Conservation (phyloP, 1,140 invertebrate species). For the Bombus fervidus region DNA sequence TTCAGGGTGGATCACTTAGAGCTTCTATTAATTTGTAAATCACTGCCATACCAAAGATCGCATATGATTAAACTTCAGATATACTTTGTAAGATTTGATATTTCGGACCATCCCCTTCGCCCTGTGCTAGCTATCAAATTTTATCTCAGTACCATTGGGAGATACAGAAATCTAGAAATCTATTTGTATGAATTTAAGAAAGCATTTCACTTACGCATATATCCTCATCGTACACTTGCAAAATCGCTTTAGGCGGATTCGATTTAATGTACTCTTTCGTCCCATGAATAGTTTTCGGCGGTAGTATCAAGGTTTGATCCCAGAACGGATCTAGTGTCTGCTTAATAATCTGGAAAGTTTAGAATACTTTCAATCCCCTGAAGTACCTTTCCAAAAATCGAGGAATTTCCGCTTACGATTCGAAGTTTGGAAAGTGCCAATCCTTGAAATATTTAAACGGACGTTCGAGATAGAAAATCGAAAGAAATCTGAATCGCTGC, state of each 20-base stretch:
- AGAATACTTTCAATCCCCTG: background rate
- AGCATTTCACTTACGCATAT: constrained; percentile 69
- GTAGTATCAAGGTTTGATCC: constrained; percentile 84
- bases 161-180: background rate
- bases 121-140: too few relatives aligned
- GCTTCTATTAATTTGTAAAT: background rate
- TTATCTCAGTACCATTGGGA: background rate
- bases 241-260: constrained; percentile 80
- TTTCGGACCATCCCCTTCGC: too few relatives aligned
- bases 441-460: background rate
- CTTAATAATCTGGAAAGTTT: constrained; percentile 72
- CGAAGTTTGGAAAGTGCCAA: background rate
- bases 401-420: background rate
- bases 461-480: background rate
- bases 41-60: too few relatives aligned
- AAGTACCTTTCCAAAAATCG: background rate
- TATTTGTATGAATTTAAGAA: background rate
- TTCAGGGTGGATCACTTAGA: background rate
- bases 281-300: constrained; percentile 81
- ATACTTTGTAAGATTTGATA: background rate
- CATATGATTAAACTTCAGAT: background rate
- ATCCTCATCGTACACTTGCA: constrained; percentile 80
- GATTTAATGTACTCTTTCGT: constrained; percentile 78
- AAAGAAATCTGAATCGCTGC: too few relatives aligned
- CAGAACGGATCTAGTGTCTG: constrained; percentile 84